phyloP scores from a whole-genome alignment of 2,113 vertebrate species.

The Etia nguti region DNA sequence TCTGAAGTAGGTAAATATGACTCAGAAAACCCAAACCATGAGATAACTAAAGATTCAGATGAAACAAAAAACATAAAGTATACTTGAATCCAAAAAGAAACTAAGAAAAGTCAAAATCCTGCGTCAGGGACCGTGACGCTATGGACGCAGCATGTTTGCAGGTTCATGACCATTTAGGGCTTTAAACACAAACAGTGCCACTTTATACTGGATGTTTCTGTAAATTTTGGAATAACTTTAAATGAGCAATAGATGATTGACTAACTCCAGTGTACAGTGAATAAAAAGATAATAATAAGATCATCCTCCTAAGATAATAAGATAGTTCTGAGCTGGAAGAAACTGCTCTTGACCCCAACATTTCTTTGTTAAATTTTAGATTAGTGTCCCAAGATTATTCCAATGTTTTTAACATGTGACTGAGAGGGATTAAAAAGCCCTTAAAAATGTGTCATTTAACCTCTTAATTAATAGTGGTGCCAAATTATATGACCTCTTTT shows the following conservation, averaged over 20 bases:
- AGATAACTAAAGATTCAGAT: not conserved
- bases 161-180: not conserved
- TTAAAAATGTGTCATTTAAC: not conserved
- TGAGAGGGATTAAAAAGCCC: not conserved
- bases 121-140: not conserved
- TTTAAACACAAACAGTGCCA: not conserved
- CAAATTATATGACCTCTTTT: not conserved
- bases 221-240: not conserved
- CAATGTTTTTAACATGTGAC: not conserved
- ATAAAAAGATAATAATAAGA: not conserved
- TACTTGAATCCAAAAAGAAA: not conserved
- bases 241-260: not conserved
- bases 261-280: not conserved
- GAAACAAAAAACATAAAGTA: not conserved
- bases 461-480: not conserved
- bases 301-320: not conserved
- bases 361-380: not conserved
- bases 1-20: not conserved
- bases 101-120: not conserved
- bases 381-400: not conserved
- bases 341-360: not conserved
- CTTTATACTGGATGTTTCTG: not conserved
- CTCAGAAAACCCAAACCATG: not conserved
- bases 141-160: not conserved
- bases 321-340: not conserved